A percentile compares a stretch with the other conserved stretches of the same genome.
phyloP scores from a whole-genome alignment of 2,113 vertebrate species.

The Ranitomeya imitator region DNA sequence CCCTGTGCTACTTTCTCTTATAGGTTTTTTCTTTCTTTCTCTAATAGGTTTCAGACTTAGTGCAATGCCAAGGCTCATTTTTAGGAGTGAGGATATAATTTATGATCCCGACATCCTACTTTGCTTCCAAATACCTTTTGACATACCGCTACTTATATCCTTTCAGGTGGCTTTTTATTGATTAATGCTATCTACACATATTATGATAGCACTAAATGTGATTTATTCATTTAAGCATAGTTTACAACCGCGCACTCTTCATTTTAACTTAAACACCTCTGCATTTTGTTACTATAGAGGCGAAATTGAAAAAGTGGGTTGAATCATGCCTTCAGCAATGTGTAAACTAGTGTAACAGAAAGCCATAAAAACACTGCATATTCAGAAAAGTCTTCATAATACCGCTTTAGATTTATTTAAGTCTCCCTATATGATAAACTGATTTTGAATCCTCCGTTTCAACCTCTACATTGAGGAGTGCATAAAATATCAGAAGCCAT shows the following conservation, averaged over 20 bases:
- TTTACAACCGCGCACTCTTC: not conserved
- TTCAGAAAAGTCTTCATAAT: not conserved
- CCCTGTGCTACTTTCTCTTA: conserved; percentile 54
- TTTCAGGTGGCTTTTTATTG: conserved; percentile 18
- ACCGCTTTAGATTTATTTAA: not conserved
- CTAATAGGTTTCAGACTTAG: conserved; percentile 55
- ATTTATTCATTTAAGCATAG: conserved; percentile 8
- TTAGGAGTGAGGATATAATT: conserved; percentile 51
- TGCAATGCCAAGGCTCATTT: conserved; percentile 56
- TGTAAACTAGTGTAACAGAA: not conserved
- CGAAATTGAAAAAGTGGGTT: not conserved
- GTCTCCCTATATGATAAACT: not conserved
- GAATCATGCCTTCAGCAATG: not conserved
- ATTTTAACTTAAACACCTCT: not conserved
- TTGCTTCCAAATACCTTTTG: conserved; percentile 5
- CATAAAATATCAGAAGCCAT: not conserved
- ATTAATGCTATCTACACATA: conserved; percentile 10
- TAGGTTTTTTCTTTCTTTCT: conserved; percentile 42
- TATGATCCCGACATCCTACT: conserved; percentile 28
- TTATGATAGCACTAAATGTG: conserved; percentile 12
- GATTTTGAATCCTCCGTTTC: not conserved
- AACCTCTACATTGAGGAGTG: not conserved
- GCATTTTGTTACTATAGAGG: not conserved
- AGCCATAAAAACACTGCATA: not conserved
- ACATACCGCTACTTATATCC: conserved; percentile 18